Conservation (phyloP, 2,113 vertebrate species). For the Lates calcarifer region DNA sequence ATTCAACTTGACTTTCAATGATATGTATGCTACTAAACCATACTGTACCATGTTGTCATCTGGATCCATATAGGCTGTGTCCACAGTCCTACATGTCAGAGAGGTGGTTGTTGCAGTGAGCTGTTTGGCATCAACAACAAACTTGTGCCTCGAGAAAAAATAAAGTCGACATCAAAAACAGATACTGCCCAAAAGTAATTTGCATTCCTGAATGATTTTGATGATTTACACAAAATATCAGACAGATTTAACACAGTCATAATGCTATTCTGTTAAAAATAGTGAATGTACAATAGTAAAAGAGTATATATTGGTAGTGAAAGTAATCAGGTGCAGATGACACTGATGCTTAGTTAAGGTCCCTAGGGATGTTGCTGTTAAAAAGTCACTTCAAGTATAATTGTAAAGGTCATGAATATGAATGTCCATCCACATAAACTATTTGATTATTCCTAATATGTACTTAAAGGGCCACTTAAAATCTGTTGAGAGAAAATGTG, state of each 20-base stretch:
- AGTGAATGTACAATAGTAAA: background rate
- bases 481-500: background rate
- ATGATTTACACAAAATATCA: no score
- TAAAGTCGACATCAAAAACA: slow-evolving; percentile 6
- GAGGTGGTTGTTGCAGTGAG: background rate
- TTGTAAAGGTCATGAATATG: background rate
- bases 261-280: background rate
- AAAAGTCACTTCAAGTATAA: background rate
- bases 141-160: slow-evolving; percentile 59
- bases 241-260: background rate
- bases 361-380: no score
- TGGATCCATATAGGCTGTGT: slow-evolving; percentile 13
- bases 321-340: background rate
- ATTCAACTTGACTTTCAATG: background rate
- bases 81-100: background rate
- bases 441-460: background rate
- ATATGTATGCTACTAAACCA: background rate
- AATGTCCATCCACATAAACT: background rate
- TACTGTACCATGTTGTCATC: slow-evolving; percentile 55
- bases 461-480: background rate
- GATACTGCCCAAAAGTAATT: background rate
- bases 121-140: slow-evolving; percentile 46
- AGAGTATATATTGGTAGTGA: no score
- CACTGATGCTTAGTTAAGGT: background rate
- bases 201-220: no score